Base-by-base conservation (phyloP, 2,113 vertebrate genomes). In the Cepphus grylle region DNA sequence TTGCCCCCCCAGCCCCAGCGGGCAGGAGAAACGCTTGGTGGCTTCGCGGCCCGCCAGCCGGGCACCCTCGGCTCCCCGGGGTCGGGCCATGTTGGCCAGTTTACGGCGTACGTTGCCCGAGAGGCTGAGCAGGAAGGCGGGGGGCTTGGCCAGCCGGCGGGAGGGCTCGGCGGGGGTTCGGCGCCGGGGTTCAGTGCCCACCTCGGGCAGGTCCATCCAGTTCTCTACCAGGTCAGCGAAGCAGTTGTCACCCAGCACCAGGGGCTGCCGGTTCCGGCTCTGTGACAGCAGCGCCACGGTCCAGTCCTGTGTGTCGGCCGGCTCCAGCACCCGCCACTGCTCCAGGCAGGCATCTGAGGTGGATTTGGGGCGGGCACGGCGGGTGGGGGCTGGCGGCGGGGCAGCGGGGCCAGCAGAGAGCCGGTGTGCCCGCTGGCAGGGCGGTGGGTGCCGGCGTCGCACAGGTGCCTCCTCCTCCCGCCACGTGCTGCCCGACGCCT, bases 211-310 rank as follows among this genome's bases (percentile, higher is more conserved):
- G 96, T 99, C 99, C 99, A 99, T 99, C 99, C 99, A 99, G 94
- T 99, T 99, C 97, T 99, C 99, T 72, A 99, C 99, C 47, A 99
- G 97, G 95, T 99, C 99, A 0, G 99, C 99, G 69, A 99, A 99
- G 95, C 99, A 99, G 97, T 99, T 99, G 98, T 99, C 99, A 1
- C 99, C 99, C 49, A 99, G 96, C 83, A 99, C 99, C 61, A 99
- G 92, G 3, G 99, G 99, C 73, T 99, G 99, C 55, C 99, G 98
- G 96, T 99, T 99, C 38, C 99, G 98, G 81, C 99, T 99, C 94
- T 99, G 98, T 25, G 99, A 99, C 88, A 99, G 98, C 93, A 99
- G 96, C 0, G 98, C 98, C 20, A 99, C 98, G 0, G 99, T 99
- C 99, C 99, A 99, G 98, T 99, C 99, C 91, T 97, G 98, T 0